Evolutionary conservation across 2,113 vertebrate species (phyloP).

Genomic region (Microcebus lehilahytsara): DNA sequence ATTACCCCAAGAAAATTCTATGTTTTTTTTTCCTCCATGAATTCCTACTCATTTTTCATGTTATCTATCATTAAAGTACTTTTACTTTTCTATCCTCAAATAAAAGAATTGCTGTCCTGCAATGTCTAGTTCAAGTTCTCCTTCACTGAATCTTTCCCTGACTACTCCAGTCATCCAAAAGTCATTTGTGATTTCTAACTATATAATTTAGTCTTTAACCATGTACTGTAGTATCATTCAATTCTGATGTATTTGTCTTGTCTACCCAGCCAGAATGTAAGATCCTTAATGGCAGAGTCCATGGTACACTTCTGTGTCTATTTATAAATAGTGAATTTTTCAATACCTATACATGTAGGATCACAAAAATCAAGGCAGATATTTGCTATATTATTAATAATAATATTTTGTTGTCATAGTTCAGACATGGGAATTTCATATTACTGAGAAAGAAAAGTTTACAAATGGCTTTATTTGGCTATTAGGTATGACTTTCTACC

Average conservation of each 20-base stretch:
- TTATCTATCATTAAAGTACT: background rate
- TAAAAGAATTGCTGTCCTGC: background rate
- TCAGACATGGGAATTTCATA: background rate
- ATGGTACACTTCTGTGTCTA: background rate
- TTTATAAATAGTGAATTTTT: background rate
- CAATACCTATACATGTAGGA: background rate
- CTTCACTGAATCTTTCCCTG: background rate
- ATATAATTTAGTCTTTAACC: background rate
- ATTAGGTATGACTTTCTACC: background rate
- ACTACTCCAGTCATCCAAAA: background rate
- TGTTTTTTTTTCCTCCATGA: background rate
- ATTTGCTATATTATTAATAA: background rate
- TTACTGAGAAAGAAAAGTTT: background rate
- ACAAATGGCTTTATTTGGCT: background rate
- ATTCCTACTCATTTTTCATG: background rate
- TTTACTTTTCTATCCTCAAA: background rate
- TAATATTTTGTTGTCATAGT: background rate
- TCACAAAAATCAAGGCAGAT: background rate
- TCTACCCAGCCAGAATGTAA: background rate
- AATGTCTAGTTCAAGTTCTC: background rate
- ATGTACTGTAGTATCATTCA: background rate
- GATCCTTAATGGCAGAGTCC: background rate
- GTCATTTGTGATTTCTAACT: background rate
- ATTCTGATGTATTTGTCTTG: background rate
- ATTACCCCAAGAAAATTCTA: background rate